phyloP scores from a whole-genome alignment of 2,113 vertebrate species.

The Hypanus sabinus region DNA sequence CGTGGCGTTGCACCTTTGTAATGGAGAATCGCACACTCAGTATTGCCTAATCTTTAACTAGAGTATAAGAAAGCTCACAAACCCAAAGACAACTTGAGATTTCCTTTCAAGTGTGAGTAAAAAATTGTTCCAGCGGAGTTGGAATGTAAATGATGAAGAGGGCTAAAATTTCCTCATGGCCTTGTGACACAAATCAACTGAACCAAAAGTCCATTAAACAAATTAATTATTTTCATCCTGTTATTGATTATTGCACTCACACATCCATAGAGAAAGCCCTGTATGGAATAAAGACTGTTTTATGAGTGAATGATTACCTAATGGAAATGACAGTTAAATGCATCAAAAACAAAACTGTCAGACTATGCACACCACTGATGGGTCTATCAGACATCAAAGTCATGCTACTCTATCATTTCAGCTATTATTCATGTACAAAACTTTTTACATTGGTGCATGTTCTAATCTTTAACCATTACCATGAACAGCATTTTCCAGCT shows the following conservation, averaged over 20 bases:
- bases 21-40: background rate
- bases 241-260: constrained; percentile 55
- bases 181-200: constrained; percentile 55
- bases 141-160: constrained; percentile 48
- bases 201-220: constrained; percentile 58
- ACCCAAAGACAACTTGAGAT: constrained; percentile 35
- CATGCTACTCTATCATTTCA: background rate
- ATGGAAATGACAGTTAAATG: constrained; percentile 52
- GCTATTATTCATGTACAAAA: background rate
- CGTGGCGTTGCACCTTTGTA: background rate
- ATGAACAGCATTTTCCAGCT: background rate
- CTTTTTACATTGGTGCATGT: too few relatives aligned
- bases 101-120: constrained; percentile 43
- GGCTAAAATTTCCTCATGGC: constrained; percentile 46
- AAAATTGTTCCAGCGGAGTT: constrained; percentile 45
- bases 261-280: constrained; percentile 43
- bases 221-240: constrained; percentile 59
- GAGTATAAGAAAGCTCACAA: constrained; percentile 30
- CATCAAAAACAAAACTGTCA: constrained; percentile 51
- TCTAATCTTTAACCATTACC: background rate
- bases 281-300: constrained; percentile 42
- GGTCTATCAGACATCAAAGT: constrained; percentile 15
- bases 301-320: constrained; percentile 49
- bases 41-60: background rate
- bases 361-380: constrained; percentile 43